Conservation (phyloP, 2,113 vertebrate species). For the Egretta garzetta region DNA sequence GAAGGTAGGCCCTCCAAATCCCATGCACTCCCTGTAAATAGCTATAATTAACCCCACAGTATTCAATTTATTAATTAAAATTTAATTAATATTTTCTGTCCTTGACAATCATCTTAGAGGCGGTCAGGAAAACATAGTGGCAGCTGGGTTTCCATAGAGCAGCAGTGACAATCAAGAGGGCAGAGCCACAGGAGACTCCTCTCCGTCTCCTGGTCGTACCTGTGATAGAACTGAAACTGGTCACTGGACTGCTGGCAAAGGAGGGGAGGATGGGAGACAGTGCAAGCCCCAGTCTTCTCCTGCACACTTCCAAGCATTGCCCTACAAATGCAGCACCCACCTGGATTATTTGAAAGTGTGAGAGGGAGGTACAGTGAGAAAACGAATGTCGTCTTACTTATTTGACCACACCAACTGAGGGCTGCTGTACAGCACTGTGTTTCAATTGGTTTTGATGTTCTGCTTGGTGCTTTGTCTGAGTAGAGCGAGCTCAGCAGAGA, state of each 20-base stretch:
- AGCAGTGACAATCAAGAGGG: neutral
- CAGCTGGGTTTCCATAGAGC: neutral
- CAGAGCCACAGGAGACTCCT: neutral
- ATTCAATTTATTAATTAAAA: constrained; percentile 67
- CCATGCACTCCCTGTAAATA: constrained; percentile 25
- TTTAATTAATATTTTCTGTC: constrained; percentile 60
- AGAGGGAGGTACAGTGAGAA: neutral
- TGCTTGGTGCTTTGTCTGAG: neutral
- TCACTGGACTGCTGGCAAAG: neutral
- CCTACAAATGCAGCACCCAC: neutral
- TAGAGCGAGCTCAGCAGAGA: neutral
- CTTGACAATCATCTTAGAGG: neutral
- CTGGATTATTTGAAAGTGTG: neutral
- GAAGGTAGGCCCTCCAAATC: constrained; percentile 53
- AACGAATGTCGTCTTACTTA: neutral
- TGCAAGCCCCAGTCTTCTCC: neutral
- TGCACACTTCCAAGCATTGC: neutral
- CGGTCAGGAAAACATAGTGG: neutral
- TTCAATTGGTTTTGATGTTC: neutral
- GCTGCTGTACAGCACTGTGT: neutral
- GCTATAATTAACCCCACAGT: constrained; percentile 44
- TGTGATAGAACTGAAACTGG: neutral
- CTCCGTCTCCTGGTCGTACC: neutral
- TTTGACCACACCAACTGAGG: neutral
- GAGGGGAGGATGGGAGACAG: neutral